Evolutionary conservation across 2,888 invertebrate species (phyloP).

Genomic region (Caenorhabditis drosophilae): DNA sequence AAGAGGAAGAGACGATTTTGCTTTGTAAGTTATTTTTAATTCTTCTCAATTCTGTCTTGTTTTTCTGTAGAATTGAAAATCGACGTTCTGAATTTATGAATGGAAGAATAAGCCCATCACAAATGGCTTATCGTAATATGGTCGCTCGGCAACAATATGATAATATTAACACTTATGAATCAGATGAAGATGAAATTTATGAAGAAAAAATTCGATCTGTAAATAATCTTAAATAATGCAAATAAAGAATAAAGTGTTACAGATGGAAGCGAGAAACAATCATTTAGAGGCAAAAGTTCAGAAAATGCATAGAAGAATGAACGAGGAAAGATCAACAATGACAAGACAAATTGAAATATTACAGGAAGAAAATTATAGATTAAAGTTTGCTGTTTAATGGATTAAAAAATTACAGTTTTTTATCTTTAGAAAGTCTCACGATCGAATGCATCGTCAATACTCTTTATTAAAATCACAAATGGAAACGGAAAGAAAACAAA

Average conservation of each 20-base stretch:
- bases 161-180: constrained; percentile 35
- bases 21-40: constrained; percentile 18
- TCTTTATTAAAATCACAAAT: constrained; percentile 14
- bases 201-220: constrained; percentile 13
- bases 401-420: too few species aligned
- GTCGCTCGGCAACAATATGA: constrained; percentile 29
- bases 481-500: constrained; percentile 24
- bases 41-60: neutral
- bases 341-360: constrained; percentile 22
- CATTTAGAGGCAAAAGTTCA: constrained; percentile 20
- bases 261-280: constrained; percentile 10
- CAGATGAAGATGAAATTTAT: constrained; percentile 31
- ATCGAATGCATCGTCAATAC: constrained; percentile 23
- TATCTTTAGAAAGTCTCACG: constrained; percentile 27
- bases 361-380: constrained; percentile 21
- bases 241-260: neutral
- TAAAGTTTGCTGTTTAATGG: constrained; percentile 12
- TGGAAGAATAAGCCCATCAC: neutral
- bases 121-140: constrained; percentile 14
- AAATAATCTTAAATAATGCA: neutral
- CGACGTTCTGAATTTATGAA: neutral
- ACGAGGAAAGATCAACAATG: constrained; percentile 22
- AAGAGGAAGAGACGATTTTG: constrained; percentile 21
- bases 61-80: neutral
- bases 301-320: constrained; percentile 23